Evolutionary conservation across 2,888 invertebrate genomes (phyloP), one percentile per base, ranked within the genome.

Genomic region (Abscondita cerata): DNA sequence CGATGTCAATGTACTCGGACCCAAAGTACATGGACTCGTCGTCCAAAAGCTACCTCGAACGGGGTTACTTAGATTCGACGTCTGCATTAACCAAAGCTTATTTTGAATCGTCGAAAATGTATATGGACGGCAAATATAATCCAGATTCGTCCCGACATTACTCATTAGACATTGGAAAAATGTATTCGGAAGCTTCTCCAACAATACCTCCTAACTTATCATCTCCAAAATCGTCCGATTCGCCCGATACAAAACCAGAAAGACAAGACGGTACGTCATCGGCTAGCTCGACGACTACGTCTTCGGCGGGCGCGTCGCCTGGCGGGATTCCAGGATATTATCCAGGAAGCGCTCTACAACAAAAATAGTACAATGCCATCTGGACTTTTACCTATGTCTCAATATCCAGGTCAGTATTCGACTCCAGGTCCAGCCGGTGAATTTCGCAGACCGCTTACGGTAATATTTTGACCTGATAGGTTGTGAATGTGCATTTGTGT

Each of bases 401-500:
- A 89, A 70, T 89, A 89, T 72, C 84, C 87, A 0, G 82, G 82
- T 41, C 81, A 81, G 70, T 80, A 82, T 66, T 81, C 84, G 1
- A 76, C 86, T 0, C 85, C 87, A 75, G 82, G 84, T 3, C 79
- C 84, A 46, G 87, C 87, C 25, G 83, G 86, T 44, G 91, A 91
- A 77, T 90, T 90, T 77, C 82, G 91, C 71, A 83, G 91, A 76
- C 91, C 91, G 1, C 80, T 91, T 13, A 89, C 91, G 50, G 91
- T 91, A 72, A 89, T 91, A 85, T 91, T 91, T 85, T 92, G 91
- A 91, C 90, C 89, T 84, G 89, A 89, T 75, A 80, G 82, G 67
- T 72, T 78, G 74, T 75, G 77, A 77, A 75, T 75, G 72, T 77
- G 73, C 36, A 52, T 55, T 74, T 62, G 19, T 62, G 53, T 53